These are phyloP conservation scores for Euthynnus affinis DNA, from an alignment of 2,797 vertebrate species.

Conservation along the genomic window DNA sequence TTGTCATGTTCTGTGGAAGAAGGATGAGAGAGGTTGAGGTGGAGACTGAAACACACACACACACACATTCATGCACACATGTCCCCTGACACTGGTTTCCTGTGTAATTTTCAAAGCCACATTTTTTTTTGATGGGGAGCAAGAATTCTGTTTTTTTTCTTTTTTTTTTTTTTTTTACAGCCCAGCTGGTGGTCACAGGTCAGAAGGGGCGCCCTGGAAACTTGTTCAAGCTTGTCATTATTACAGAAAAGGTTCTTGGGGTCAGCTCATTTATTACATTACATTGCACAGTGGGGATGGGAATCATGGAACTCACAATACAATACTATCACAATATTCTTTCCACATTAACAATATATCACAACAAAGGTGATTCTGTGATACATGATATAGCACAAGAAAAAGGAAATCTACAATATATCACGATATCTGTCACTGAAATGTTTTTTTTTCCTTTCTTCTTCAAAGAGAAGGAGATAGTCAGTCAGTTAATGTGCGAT, in stretches of 20 bases:
- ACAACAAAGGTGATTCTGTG: no score
- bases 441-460: no score
- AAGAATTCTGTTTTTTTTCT: conserved; percentile 36
- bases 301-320: no score
- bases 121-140: conserved; percentile 36
- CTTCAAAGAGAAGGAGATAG: no score
- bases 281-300: no score
- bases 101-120: conserved; percentile 57
- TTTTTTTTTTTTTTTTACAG: conserved; percentile 47
- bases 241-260: conserved; percentile 44
- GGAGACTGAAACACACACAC: conserved; percentile 29
- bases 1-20: conserved; percentile 46
- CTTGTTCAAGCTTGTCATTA: conserved; percentile 60
- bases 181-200: conserved; percentile 58
- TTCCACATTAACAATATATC: no score
- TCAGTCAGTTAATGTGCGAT: no score
- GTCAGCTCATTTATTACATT: conserved; percentile 54
- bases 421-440: no score
- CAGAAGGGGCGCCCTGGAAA: conserved; percentile 19
- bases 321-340: no score
- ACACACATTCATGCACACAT: neutral
- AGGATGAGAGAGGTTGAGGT: conserved; percentile 54
- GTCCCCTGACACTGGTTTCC: conserved; percentile 47
- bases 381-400: no score
- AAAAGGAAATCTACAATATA: no score